phyloP scores from a whole-genome alignment of 2,113 vertebrate species.

The Actenoides lindsayi region DNA sequence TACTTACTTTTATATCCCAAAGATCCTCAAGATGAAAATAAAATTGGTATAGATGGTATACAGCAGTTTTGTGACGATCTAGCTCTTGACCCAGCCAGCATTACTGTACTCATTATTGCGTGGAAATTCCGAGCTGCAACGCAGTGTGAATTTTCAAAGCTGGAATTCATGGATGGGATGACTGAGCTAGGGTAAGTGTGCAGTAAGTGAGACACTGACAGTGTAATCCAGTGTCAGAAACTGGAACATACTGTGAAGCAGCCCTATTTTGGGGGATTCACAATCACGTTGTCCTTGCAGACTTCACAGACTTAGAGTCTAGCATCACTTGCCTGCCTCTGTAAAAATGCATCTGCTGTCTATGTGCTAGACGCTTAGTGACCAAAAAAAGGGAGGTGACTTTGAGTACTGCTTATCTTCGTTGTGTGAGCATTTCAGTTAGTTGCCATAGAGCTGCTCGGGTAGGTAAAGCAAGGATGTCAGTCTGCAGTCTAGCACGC shows the following conservation, averaged over 20 bases:
- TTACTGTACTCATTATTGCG: conserved; percentile 85
- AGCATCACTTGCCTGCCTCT: background rate
- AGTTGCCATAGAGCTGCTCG: background rate
- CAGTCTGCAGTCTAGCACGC: background rate
- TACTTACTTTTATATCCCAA: conserved; percentile 41
- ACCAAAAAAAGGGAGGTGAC: background rate
- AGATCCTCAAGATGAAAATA: conserved; percentile 90
- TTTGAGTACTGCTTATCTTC: background rate
- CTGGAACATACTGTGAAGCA: background rate
- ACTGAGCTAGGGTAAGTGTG: conserved; percentile 83
- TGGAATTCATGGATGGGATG: conserved; percentile 88
- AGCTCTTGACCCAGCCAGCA: conserved; percentile 85
- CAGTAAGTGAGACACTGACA: background rate
- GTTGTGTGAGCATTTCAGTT: background rate
- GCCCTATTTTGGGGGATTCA: background rate
- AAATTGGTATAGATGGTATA: conserved; percentile 88
- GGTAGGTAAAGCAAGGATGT: background rate
- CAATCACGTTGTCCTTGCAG: background rate
- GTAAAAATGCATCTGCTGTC: background rate
- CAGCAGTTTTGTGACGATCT: conserved; percentile 89
- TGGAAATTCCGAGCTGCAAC: conserved; percentile 89
- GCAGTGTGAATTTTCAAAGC: conserved; percentile 86
- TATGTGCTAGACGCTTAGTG: background rate
- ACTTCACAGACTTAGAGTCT: background rate
- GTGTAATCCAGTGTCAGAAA: background rate